Conservation (phyloP, 1,140 invertebrate genomes). For the Drosophila serrata region DNA sequence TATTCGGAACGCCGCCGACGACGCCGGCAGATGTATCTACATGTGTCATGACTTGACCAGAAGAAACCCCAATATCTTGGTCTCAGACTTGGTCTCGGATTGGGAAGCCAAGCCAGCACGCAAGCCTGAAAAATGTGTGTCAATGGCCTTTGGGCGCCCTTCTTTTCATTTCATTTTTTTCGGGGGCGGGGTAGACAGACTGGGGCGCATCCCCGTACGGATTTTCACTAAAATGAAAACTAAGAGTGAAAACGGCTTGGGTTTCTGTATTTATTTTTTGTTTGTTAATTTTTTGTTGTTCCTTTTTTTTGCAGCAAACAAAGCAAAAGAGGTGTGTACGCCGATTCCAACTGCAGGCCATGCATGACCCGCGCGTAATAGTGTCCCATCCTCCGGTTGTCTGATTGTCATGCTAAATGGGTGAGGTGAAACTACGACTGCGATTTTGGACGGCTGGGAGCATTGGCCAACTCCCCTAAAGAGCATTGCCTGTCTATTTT, state of each 20-base stretch:
- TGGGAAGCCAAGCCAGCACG: slow-evolving; percentile 45
- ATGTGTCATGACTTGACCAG: slow-evolving; percentile 71
- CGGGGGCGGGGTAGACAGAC: slow-evolving; percentile 28
- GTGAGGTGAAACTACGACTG: slow-evolving; percentile 69
- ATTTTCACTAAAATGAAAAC: slow-evolving; percentile 79
- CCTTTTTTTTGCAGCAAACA: slow-evolving; percentile 42
- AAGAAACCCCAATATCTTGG: slow-evolving; percentile 50
- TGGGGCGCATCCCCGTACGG: slow-evolving; percentile 57
- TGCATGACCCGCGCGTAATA: slow-evolving; percentile 74
- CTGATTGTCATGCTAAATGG: slow-evolving; percentile 80
- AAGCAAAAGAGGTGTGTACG: slow-evolving; percentile 70
- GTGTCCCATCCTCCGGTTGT: slow-evolving; percentile 48
- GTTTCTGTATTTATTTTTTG: slow-evolving; percentile 41
- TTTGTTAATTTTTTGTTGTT: slow-evolving; percentile 5
- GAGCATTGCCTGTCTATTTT: slow-evolving; percentile 28
- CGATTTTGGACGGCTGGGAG: slow-evolving; percentile 28
- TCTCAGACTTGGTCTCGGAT: slow-evolving; percentile 30
- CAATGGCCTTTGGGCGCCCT: slow-evolving; percentile 68
- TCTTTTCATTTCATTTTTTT: slow-evolving; percentile 33
- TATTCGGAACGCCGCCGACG: slow-evolving; percentile 32
- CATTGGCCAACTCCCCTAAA: slow-evolving; percentile 51
- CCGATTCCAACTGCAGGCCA: slow-evolving; percentile 69
- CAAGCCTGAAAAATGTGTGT: slow-evolving; percentile 68
- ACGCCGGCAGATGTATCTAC: slow-evolving; percentile 55
- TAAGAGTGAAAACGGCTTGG: slow-evolving; percentile 75